phyloP scores from a whole-genome alignment of 2,888 invertebrate genomes.

The Tenthredo livida region DNA sequence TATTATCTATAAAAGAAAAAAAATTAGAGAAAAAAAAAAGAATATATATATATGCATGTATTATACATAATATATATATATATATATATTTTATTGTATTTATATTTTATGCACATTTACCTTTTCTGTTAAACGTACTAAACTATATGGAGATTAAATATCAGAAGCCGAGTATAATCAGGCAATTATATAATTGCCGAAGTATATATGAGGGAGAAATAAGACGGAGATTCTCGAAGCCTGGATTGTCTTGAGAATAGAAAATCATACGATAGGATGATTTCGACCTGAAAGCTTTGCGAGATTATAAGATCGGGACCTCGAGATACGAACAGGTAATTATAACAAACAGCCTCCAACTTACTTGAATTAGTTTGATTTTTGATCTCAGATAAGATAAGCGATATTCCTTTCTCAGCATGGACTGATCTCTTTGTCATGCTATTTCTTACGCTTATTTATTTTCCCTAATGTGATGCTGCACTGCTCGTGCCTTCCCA shows the following conservation, averaged over 20 bases:
- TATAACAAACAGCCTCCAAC: constrained; percentile 49
- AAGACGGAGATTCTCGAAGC: not conserved
- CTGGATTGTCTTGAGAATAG: not conserved
- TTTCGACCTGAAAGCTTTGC: constrained; percentile 46
- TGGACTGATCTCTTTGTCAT: not conserved
- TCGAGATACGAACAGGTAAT: constrained; percentile 37
- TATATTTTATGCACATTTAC: not conserved
- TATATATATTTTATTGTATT: not conserved
- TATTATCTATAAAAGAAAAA: constrained; percentile 39
- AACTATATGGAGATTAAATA: too few species aligned
- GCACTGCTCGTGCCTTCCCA: too few species aligned
- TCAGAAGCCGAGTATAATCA: too few species aligned
- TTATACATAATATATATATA: too few species aligned
- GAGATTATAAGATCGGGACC: constrained; percentile 25
- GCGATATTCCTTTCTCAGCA: not conserved
- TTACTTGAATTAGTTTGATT: constrained; percentile 51
- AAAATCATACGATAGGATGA: constrained; percentile 48
- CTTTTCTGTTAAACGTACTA: too few species aligned
- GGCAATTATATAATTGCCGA: too few species aligned
- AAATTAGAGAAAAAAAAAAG: not conserved
- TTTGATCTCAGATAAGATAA: constrained; percentile 45
- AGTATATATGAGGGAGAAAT: not conserved
- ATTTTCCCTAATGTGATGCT: too few species aligned
- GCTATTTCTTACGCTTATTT: not conserved
- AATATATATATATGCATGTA: too few species aligned